Evolutionary conservation across 2,113 vertebrate species (phyloP).

Genomic region (Neofelis nebulosa): DNA sequence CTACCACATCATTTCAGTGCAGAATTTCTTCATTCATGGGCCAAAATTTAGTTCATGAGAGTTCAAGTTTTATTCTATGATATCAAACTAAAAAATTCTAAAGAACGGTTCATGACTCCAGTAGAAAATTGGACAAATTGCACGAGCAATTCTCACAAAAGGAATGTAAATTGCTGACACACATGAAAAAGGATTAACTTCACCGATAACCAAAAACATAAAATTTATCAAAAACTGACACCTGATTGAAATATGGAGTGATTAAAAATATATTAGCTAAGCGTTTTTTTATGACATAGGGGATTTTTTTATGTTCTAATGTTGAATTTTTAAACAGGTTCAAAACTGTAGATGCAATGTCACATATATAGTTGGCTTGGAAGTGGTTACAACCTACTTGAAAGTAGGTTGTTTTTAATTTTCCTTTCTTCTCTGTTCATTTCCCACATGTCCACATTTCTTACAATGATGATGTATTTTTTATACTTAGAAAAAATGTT

Average conservation of each 20-base stretch:
- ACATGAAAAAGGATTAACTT: background rate
- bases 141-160: background rate
- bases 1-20: background rate
- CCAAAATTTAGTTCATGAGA: background rate
- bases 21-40: background rate
- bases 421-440: background rate
- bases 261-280: conserved; percentile 16
- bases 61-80: background rate
- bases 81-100: background rate
- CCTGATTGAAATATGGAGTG: background rate
- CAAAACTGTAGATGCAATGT: background rate
- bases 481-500: background rate
- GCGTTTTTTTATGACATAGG: background rate
- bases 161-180: background rate
- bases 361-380: background rate
- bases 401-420: conserved; percentile 1
- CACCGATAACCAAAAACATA: background rate
- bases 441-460: background rate
- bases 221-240: background rate
- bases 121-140: background rate
- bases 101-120: background rate
- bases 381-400: background rate
- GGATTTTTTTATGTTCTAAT: background rate
- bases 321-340: background rate
- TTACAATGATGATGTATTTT: background rate